Conservation (phyloP, 2,797 vertebrate genomes). For the Tenualosa thibaudeaui region DNA sequence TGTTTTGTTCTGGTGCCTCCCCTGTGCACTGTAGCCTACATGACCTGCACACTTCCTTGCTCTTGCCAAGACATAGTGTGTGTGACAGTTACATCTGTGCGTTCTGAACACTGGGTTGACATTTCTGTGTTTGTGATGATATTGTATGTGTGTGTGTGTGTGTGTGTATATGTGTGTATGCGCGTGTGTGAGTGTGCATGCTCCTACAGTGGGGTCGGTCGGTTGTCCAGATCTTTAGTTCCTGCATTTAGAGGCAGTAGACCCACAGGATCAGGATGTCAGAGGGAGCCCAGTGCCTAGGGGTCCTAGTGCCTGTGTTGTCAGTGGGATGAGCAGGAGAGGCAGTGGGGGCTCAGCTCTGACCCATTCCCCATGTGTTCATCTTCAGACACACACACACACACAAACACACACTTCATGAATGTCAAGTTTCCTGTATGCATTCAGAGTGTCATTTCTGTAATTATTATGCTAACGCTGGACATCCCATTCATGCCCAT, state of each 20-base stretch:
- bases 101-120: neutral
- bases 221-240: neutral
- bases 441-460: neutral
- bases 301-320: neutral
- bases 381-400: neutral
- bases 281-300: neutral
- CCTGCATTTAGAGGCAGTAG: neutral
- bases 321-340: neutral
- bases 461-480: conserved; percentile 10
- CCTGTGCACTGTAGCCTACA: neutral
- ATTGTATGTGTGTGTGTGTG: neutral
- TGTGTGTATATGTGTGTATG: neutral
- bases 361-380: neutral
- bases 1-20: no score
- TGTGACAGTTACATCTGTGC: neutral
- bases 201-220: neutral
- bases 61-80: neutral
- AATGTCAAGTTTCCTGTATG: neutral
- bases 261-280: neutral
- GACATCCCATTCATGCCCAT: neutral
- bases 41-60: neutral
- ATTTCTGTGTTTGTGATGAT: neutral
- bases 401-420: neutral
- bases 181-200: neutral
- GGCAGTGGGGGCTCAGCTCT: neutral